These are phyloP conservation scores for Siderastrea radians DNA, from an alignment of 92 coral and sea anemone species.

Conservation along the genomic window DNA sequence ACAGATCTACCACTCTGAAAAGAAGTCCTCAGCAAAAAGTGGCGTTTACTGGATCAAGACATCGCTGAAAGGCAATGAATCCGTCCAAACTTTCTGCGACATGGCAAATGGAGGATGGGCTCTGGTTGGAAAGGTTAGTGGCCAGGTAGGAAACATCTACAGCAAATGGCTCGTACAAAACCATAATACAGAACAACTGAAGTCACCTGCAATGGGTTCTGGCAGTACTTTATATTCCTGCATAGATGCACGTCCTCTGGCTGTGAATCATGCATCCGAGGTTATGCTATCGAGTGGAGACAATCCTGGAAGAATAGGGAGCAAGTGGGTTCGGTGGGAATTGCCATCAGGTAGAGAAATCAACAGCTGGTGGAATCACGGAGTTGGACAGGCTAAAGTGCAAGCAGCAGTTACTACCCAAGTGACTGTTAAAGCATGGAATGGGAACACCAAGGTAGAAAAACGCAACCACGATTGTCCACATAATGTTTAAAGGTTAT, in stretches of 20 bases:
- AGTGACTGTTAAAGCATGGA: slow-evolving; percentile 81
- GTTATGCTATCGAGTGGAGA: slow-evolving; percentile 90
- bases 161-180: slow-evolving; percentile 74
- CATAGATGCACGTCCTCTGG: slow-evolving; percentile 82
- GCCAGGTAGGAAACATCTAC: slow-evolving; percentile 65
- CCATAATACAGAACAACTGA: slow-evolving; percentile 50
- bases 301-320: slow-evolving; percentile 72
- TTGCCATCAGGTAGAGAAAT: slow-evolving; percentile 76
- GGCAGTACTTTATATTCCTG: slow-evolving; percentile 50
- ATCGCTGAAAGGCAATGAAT: slow-evolving; percentile 33
- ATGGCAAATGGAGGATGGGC: slow-evolving; percentile 93
- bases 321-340: slow-evolving; percentile 86
- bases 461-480: too few relatives aligned
- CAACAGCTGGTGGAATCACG: slow-evolving; percentile 78
- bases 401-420: slow-evolving; percentile 39
- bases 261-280: slow-evolving; percentile 74
- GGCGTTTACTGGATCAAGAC: slow-evolving; percentile 91
- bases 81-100: slow-evolving; percentile 81
- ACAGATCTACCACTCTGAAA: slow-evolving; percentile 53
- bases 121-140: slow-evolving; percentile 91
- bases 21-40: slow-evolving; percentile 54
- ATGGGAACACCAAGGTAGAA: slow-evolving; percentile 74
- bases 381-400: slow-evolving; percentile 65
- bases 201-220: slow-evolving; percentile 42
- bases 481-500: too few relatives aligned